Percentiles rank a stretch among this genome's conserved stretches.
These are phyloP conservation scores for Pelecanus crispus DNA, from an alignment of 2,113 vertebrate genomes.

Conservation along the genomic window DNA sequence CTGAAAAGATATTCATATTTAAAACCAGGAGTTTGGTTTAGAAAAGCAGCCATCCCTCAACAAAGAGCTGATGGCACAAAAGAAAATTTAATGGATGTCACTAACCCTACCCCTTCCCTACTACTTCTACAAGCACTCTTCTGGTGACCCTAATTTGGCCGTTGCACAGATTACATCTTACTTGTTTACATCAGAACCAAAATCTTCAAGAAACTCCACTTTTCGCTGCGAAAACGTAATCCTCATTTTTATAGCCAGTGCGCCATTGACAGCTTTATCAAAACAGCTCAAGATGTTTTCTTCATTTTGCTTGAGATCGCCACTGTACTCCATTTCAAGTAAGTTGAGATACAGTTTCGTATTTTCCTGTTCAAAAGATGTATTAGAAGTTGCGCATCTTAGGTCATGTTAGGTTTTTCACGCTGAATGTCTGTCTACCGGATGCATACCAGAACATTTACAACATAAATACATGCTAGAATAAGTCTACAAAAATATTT, in stretches of 20 bases:
- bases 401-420: neutral
- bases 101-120: neutral
- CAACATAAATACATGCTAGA: fast-evolving
- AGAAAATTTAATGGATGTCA: fast-evolving
- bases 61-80: neutral
- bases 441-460: neutral
- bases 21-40: neutral
- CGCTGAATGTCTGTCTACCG: fast-evolving
- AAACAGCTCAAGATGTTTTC: conserved; percentile 90
- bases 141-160: neutral
- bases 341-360: conserved; percentile 94
- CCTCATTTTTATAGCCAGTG: conserved; percentile 84
- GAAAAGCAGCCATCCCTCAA: neutral
- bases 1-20: neutral
- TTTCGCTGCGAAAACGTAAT: conserved; percentile 94
- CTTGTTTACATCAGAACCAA: conserved; percentile 93
- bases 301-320: conserved; percentile 90
- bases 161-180: conserved; percentile 58
- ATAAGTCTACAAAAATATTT: neutral
- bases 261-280: conserved; percentile 86
- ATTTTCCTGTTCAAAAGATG: conserved; percentile 74
- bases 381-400: neutral
- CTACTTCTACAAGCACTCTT: neutral
- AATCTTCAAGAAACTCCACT: conserved; percentile 98
- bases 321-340: conserved; percentile 93